Evolutionary conservation across 1,140 invertebrate genomes (phyloP), one percentile per base, ranked within the genome.

Genomic region (Anastrepha obliqua): DNA sequence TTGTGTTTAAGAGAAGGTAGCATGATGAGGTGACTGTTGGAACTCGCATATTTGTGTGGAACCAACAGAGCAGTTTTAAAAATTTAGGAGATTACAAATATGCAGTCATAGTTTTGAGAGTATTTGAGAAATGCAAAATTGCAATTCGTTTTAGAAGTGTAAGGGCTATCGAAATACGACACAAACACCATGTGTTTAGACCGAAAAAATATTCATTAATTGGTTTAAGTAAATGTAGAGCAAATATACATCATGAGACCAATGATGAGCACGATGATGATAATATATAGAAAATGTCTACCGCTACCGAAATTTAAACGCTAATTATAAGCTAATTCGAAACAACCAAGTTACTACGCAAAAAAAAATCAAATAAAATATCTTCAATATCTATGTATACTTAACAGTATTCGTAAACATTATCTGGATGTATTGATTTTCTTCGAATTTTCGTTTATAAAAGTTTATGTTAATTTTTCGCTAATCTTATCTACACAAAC

Each of bases 81-180:
- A n/a, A 17, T 74, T 74, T 81, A 81, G 74, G 74, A 81, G 74
- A 81, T 81, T 81, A 55, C 74, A 55, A 81, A 47, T 81, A 81
- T n/a, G 74, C 74, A 81, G 74, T 81, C 51, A 55, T 51, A 55
- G n/a, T 62, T 62, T n/a, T 55, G 74, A 81, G 74, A 81, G 47
- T 81, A 81, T 81, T 81, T 81, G 47, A 81, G 47, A 81, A 81
- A 55, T 81, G 44, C 47, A 81, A 55, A 81, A 81, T n/a, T 81
- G 74, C 74, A 81, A 55, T 81, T 81, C 74, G 74, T 81, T 81
- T 81, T 81, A 81, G 74, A 81, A 81, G 42, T 81, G 74, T 81
- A 81, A 81, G 74, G 74, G 74, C 15, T 81, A 55, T 55, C 74
- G 44, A 81, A 55, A 81, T 55, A 55, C 17, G 29, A 81, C 6